Conservation (phyloP, 2,113 vertebrate species). For the Pteruthius melanotis region DNA sequence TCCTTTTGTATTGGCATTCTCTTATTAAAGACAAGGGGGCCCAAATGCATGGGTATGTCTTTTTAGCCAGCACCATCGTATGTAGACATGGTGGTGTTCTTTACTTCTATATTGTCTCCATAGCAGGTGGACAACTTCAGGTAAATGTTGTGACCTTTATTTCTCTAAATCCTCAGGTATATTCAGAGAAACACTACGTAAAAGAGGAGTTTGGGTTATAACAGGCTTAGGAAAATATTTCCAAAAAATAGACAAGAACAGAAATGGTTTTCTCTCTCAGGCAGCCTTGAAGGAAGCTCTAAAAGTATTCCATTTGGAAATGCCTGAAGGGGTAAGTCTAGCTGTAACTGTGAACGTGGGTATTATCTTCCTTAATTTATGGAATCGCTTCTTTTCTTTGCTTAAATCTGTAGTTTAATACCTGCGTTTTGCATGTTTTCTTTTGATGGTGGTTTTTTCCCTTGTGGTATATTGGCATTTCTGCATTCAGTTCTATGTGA, state of each 20-base stretch:
- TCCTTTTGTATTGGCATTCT: background rate
- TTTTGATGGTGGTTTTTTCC: fast-evolving
- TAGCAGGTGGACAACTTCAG: background rate
- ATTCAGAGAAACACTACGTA: constrained; percentile 61
- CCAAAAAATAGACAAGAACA: constrained; percentile 52
- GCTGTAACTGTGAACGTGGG: background rate
- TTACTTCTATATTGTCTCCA: background rate
- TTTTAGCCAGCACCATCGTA: background rate
- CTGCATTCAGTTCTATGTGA: background rate
- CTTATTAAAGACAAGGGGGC: background rate
- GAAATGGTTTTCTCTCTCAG: constrained; percentile 63
- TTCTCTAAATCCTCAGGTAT: constrained; percentile 47
- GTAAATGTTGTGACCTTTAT: background rate
- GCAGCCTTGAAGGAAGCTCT: constrained; percentile 69
- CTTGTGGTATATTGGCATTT: background rate
- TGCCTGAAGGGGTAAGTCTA: constrained; percentile 67
- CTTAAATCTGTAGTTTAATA: background rate
- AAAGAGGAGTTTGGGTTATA: constrained; percentile 69
- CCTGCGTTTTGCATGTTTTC: background rate
- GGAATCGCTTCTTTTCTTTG: background rate
- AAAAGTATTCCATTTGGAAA: constrained; percentile 67
- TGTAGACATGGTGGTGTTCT: background rate
- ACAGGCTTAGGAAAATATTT: constrained; percentile 75
- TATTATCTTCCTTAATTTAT: background rate
- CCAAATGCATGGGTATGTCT: background rate